Base-by-base conservation (phyloP, 2,113 vertebrate species). In the Phocoena sinus region DNA sequence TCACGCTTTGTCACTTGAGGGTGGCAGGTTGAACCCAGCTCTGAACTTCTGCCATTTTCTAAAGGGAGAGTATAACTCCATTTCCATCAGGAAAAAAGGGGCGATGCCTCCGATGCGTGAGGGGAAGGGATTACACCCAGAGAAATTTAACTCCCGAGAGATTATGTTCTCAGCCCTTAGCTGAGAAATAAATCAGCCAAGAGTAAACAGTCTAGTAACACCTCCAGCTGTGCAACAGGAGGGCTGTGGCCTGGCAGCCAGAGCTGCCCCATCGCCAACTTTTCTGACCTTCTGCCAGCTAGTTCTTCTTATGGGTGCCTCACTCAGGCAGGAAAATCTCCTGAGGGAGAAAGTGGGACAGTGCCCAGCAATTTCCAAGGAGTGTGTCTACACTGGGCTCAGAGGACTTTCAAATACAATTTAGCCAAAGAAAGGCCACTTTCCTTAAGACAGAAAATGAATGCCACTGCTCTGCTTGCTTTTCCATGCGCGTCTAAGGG, bases 31-130 rank as follows among this genome's bases (percentile, higher is more conserved):
- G 79, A 94, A 94, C 53, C 89, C 50, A 71, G 47, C n/a, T 21
- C 71, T 96, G 63, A 97, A 62, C 68, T 84, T 90, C 36, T 81
- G 70, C 67, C 70, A 62, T 92, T 97, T 96, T 96, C 82, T 13
- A 21, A 96, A 92, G 65, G 68, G 76, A 92, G 82, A 79, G 92
- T 89, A 50, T 80, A 83, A 94, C 47, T 94, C 90, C 71, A 8
- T 83, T 94, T 77, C 81, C 67, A 83, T 89, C 58, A 67, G 63
- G 47, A 96, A 95, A 65, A 90, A 62, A 81, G 71, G 63, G 84
- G 20, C 4, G 47, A 84, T 80, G 58, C 63, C 95, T 92, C 63
- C 47, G 73, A 65, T 58, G 6, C 2, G 0, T 93, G 96, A 97
- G 71, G 82, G 81, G 73, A 85, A 97, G n/a, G n/a, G 68, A 82